Base-by-base conservation (phyloP, 2,888 invertebrate species). In the Apamea sordens region DNA sequence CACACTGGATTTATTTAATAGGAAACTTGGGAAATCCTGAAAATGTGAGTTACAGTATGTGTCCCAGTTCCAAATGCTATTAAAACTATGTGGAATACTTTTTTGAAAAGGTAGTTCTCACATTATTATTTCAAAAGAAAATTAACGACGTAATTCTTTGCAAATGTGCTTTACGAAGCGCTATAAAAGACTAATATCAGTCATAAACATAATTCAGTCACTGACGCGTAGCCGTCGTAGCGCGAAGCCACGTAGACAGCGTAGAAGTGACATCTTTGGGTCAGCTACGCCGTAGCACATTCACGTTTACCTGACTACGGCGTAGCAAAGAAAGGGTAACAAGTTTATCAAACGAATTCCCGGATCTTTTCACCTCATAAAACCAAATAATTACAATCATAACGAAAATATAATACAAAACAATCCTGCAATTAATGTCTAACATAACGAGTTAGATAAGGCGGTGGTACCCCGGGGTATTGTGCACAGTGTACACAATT, bases 401-500 rank as follows among this genome's bases (percentile, higher is more conserved):
- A 80, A 79, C 77, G 67, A 73, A 81, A 82, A 65, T 73, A 71
- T 72, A 76, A 80, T 68, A 86, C 86, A 83, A 86, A 86, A 86
- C 83, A 88, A 90, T 87, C 81, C 82, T 81, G 84, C 89, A 90
- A 92, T 93, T 92, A 92, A 90, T 86, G 89, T 90, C 88, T 87
- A 85, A 92, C 89, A 86, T 89, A 92, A 92, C 89, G 90, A 91
- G 89, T 90, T 88, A 86, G 93, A 93, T 92, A 89, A 88, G 88
- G 83, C 82, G 80, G 81, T 85, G 80, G 80, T 85, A 86, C 86
- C 90, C 88, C 68, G 80, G 85, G 91, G 85, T 90, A 92, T 84
- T 79, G 84, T 86, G 71, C 78, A 73, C 41, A 56, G 47, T 91
- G 89, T 92, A 89, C 88, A 87, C 88, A 87, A 89, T 87, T 88